These are phyloP conservation scores for Mugil cephalus DNA, from an alignment of 2,113 vertebrate species.

Conservation along the genomic window DNA sequence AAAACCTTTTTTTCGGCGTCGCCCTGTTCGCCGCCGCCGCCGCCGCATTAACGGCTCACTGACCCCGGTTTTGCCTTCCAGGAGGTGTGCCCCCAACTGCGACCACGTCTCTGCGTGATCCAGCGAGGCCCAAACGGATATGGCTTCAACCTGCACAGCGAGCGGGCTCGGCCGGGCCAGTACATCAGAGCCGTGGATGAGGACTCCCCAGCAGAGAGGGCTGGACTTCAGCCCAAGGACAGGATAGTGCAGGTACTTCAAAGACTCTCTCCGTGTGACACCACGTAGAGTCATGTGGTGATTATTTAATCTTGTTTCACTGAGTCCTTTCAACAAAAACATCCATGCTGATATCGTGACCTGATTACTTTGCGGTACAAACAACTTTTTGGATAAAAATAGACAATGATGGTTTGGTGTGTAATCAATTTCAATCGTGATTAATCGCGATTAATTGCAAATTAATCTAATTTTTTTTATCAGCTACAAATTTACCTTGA, in stretches of 20 bases:
- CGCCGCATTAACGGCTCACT: background rate
- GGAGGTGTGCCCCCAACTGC: slow-evolving; percentile 78
- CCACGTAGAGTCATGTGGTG: background rate
- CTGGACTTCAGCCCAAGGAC: slow-evolving; percentile 91
- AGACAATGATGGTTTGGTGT: slow-evolving; percentile 30
- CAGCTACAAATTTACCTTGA: too few relatives aligned
- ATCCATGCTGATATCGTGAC: background rate
- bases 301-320: too few relatives aligned
- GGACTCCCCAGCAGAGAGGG: slow-evolving; percentile 88
- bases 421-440: slow-evolving; percentile 5
- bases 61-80: slow-evolving; percentile 37
- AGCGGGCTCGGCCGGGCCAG: slow-evolving; percentile 92
- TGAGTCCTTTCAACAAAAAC: slow-evolving; percentile 9
- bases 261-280: background rate
- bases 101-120: slow-evolving; percentile 91
- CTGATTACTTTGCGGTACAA: slow-evolving; percentile 42
- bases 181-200: slow-evolving; percentile 93
- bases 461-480: too few relatives aligned
- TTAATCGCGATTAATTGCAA: too few relatives aligned
- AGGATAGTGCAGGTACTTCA: slow-evolving; percentile 91
- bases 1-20: slow-evolving; percentile 33
- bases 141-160: slow-evolving; percentile 98
- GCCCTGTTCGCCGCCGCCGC: background rate
- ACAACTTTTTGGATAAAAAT: too few relatives aligned
- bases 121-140: slow-evolving; percentile 89